These are phyloP conservation scores for Thymelicus lineola DNA, from an alignment of 2,888 invertebrate species.

Conservation along the genomic window DNA sequence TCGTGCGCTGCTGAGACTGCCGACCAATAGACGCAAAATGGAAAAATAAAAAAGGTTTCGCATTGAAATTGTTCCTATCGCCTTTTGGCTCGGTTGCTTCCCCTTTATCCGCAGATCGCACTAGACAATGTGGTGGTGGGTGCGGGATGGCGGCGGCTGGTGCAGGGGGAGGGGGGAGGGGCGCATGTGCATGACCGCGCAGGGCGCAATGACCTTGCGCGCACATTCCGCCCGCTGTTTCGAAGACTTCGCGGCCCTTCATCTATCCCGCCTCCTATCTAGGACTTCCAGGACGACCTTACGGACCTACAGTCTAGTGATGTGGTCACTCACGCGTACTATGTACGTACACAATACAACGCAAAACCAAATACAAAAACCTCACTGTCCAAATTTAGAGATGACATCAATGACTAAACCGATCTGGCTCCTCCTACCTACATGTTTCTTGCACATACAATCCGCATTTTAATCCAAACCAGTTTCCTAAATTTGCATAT, in stretches of 20 bases:
- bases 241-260: conserved; percentile 71
- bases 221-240: conserved; percentile 76
- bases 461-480: neutral
- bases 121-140: conserved; percentile 77
- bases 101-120: conserved; percentile 80
- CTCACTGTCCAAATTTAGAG: neutral
- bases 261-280: conserved; percentile 61
- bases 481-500: neutral
- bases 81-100: conserved; percentile 69
- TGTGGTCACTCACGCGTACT: neutral
- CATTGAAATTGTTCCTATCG: conserved; percentile 79
- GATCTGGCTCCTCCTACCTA: conserved; percentile 1
- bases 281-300: conserved; percentile 42
- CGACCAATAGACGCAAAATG: conserved; percentile 50
- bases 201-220: conserved; percentile 85
- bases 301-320: no score
- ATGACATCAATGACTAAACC: conserved; percentile 24
- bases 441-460: neutral
- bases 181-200: conserved; percentile 82
- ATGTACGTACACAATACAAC: no score
- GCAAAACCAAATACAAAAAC: neutral
- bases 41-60: conserved; percentile 73
- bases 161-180: conserved; percentile 51
- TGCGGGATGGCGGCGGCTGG: conserved; percentile 50
- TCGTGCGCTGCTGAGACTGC: conserved; percentile 62